These are phyloP conservation scores for Aleiodes alternator DNA, from an alignment of 2,888 invertebrate genomes.

Conservation along the genomic window DNA sequence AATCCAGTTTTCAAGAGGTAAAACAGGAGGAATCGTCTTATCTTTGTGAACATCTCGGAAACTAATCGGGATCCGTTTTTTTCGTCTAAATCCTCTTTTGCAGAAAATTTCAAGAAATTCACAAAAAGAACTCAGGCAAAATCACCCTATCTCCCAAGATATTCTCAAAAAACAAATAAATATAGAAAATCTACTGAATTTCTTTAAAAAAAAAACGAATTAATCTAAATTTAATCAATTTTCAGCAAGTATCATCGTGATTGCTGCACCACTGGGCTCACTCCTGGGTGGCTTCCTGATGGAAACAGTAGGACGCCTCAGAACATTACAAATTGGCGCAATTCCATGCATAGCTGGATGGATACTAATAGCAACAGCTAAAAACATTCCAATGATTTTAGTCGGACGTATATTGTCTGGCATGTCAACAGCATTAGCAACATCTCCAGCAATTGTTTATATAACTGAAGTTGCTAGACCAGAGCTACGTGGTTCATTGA, in stretches of 20 bases:
- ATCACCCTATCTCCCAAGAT: too few relatives aligned
- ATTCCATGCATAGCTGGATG: conserved; percentile 78
- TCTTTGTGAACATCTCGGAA: too few relatives aligned
- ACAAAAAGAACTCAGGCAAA: too few relatives aligned
- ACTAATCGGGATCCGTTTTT: too few relatives aligned
- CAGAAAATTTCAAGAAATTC: too few relatives aligned
- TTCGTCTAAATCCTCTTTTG: too few relatives aligned
- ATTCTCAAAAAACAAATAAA: too few relatives aligned
- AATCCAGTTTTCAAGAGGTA: too few relatives aligned
- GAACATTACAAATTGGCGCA: conserved; percentile 78
- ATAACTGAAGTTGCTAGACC: conserved; percentile 80
- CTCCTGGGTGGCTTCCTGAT: conserved; percentile 78
- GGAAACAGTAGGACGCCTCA: conserved; percentile 78
- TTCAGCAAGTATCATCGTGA: conserved; percentile 78
- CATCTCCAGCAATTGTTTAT: conserved; percentile 80
- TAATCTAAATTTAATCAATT: too few relatives aligned
- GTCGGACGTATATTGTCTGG: conserved; percentile 78
- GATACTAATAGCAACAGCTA: conserved; percentile 78
- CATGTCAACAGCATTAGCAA: conserved; percentile 78
- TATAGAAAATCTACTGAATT: too few relatives aligned
- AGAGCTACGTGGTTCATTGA: conserved; percentile 79
- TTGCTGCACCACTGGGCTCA: conserved; percentile 78
- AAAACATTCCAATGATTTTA: conserved; percentile 77
- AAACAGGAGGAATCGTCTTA: too few relatives aligned
- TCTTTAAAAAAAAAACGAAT: too few relatives aligned